A percentile compares a stretch with the other conserved stretches of the same genome.
Conservation (phyloP, 2,797 vertebrate genomes). For the Artibeus lituratus region DNA sequence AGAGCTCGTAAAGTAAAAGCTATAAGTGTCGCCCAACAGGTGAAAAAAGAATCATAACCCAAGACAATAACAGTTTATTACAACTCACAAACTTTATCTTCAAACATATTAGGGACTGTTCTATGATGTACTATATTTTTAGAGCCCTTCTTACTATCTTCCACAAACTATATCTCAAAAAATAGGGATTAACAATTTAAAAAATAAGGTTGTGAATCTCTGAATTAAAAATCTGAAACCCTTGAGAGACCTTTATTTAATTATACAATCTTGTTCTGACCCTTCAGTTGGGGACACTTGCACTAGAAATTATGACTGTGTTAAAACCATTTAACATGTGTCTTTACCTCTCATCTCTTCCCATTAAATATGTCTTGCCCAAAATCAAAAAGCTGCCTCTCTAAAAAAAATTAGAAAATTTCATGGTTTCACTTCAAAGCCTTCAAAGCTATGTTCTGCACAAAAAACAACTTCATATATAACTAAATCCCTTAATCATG, state of each 20-base stretch:
- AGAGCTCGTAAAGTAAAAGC: neutral
- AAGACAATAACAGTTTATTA: neutral
- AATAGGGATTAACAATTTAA: neutral
- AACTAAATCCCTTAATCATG: neutral
- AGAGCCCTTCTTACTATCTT: neutral
- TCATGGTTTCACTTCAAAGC: constrained; percentile 32
- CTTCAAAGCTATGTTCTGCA: neutral
- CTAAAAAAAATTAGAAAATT: constrained; percentile 25
- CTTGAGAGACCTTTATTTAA: neutral
- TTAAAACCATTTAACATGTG: neutral
- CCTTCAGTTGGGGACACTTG: neutral
- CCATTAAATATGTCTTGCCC: constrained; percentile 27
- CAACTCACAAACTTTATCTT: neutral
- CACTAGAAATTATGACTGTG: neutral
- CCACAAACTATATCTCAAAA: neutral
- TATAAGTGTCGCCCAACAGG: neutral
- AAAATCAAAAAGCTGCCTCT: constrained; percentile 49
- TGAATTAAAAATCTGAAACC: neutral
- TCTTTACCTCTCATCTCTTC: neutral
- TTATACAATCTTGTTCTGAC: neutral
- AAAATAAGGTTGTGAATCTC: neutral
- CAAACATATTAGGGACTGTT: neutral
- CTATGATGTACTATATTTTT: neutral
- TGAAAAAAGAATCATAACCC: neutral
- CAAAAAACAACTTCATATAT: neutral